phyloP scores from a whole-genome alignment of 2,113 vertebrate species.

The Xiphias gladius region DNA sequence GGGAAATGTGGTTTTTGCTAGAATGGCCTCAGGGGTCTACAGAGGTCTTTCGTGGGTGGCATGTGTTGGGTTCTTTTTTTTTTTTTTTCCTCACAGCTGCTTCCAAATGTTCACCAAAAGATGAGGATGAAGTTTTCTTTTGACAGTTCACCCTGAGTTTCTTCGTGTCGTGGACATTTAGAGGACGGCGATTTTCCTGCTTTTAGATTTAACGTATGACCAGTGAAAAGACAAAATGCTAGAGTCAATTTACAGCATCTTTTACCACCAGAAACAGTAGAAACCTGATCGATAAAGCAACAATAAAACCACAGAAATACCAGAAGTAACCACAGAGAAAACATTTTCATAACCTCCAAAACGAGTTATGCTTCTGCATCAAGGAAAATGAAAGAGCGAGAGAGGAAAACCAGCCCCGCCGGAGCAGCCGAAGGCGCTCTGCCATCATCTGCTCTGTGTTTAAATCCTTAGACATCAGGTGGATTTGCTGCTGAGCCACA shows the following conservation, averaged over 20 bases:
- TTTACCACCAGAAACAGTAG: not conserved
- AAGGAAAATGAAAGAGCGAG: not conserved
- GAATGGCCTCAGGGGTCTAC: not conserved
- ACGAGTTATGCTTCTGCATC: not conserved
- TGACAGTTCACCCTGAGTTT: not conserved
- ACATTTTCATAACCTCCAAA: not conserved
- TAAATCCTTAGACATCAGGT: slow-evolving; percentile 32
- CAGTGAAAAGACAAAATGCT: not conserved
- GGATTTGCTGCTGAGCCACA: slow-evolving; percentile 27
- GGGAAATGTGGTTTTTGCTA: not conserved
- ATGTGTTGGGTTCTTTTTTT: not conserved
- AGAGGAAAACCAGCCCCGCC: not conserved
- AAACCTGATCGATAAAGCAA: not conserved
- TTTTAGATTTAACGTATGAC: not conserved
- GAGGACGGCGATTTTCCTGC: not conserved
- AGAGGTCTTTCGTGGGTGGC: not conserved
- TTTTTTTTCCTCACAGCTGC: not conserved
- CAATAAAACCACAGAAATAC: not conserved
- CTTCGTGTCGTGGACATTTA: not conserved
- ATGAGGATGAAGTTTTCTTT: not conserved
- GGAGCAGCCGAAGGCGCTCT: slow-evolving; percentile 6
- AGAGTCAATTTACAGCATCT: not conserved
- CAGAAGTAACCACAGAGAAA: slow-evolving; percentile 1
- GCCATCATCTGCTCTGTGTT: slow-evolving; percentile 40
- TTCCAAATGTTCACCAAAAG: not conserved